Conservation (phyloP, 1,140 invertebrate species). For the Apis florea region DNA sequence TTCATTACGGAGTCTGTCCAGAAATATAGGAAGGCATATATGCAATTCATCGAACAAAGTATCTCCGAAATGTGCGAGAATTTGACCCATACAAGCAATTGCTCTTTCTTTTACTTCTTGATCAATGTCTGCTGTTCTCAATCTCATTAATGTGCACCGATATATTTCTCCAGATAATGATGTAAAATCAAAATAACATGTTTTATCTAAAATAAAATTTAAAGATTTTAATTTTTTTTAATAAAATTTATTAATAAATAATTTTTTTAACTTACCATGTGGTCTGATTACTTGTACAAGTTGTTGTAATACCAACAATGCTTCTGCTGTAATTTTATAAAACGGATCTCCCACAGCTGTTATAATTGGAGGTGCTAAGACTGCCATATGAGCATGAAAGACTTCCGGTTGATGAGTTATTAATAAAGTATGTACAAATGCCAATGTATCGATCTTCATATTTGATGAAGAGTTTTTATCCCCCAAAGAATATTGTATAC, state of each 20-base stretch:
- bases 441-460: slow-evolving; percentile 98
- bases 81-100: slow-evolving; percentile 98
- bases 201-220: slow-evolving; percentile 72
- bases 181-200: slow-evolving; percentile 87
- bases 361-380: slow-evolving; percentile 93
- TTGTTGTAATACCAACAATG: slow-evolving; percentile 94
- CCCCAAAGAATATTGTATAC: slow-evolving; percentile 94
- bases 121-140: slow-evolving; percentile 97
- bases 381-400: slow-evolving; percentile 88
- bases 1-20: slow-evolving; percentile 97
- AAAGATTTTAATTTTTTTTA: background rate
- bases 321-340: slow-evolving; percentile 99
- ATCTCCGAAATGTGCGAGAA: slow-evolving; percentile 95
- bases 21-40: slow-evolving; percentile 94
- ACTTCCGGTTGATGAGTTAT: slow-evolving; percentile 89
- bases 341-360: slow-evolving; percentile 95
- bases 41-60: slow-evolving; percentile 86
- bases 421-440: slow-evolving; percentile 94
- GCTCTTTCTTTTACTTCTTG: slow-evolving; percentile 99
- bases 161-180: slow-evolving; percentile 92
- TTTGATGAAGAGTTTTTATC: slow-evolving; percentile 98
- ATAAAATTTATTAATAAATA: background rate
- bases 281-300: slow-evolving; percentile 97
- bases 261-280: slow-evolving; percentile 82
- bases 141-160: slow-evolving; percentile 89